phyloP scores from a whole-genome alignment of 2,113 vertebrate genomes.

The Ochotona princeps region DNA sequence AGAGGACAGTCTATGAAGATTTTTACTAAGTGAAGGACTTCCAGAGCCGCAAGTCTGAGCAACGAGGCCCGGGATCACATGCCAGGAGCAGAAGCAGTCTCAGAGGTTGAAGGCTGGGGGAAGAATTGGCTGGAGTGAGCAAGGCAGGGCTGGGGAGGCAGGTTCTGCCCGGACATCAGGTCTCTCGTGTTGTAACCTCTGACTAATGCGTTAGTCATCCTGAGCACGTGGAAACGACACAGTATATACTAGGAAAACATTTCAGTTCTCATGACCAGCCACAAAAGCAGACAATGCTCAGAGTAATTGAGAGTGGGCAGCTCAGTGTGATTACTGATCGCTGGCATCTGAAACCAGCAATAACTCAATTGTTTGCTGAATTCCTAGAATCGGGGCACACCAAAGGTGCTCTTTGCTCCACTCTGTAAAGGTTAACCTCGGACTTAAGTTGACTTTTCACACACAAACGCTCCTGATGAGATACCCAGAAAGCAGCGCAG shows the following conservation, averaged over 20 bases:
- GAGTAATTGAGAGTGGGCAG: conserved; percentile 61
- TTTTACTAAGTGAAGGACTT: not conserved
- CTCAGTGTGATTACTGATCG: conserved; percentile 33
- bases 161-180: not conserved
- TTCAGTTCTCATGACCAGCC: conserved; percentile 60
- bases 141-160: not conserved
- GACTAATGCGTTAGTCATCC: conserved; percentile 71
- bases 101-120: not conserved
- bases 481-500: conserved; percentile 11
- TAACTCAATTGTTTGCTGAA: conserved; percentile 71
- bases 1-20: not conserved
- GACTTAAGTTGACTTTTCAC: conserved; percentile 29
- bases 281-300: conserved; percentile 56
- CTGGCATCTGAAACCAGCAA: conserved; percentile 67
- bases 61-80: not conserved
- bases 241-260: conserved; percentile 64
- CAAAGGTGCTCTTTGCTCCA: conserved; percentile 44
- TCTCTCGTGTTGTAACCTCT: conserved; percentile 46
- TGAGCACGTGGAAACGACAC: conserved; percentile 53
- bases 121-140: not conserved
- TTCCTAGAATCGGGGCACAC: conserved; percentile 58
- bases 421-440: conserved; percentile 49
- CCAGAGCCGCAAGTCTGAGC: not conserved
- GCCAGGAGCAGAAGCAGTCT: not conserved
- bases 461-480: not conserved